Evolutionary conservation across 2,113 vertebrate species (phyloP).

Genomic region (Thamnaconus septentrionalis): DNA sequence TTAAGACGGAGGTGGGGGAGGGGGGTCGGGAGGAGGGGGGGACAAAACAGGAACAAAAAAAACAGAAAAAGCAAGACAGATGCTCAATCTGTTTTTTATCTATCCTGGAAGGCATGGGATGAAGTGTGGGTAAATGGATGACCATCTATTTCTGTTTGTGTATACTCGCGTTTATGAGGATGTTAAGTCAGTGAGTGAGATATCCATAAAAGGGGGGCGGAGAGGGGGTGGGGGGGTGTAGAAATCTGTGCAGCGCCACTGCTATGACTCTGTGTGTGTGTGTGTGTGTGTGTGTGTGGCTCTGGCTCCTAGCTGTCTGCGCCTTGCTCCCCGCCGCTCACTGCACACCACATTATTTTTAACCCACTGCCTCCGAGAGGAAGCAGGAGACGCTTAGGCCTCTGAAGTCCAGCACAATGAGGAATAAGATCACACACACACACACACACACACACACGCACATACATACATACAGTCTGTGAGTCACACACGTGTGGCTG

Average conservation of each 20-base stretch:
- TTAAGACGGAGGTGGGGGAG: no score
- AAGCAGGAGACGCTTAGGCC: constrained; percentile 73
- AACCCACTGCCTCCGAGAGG: constrained; percentile 79
- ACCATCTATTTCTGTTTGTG: constrained; percentile 70
- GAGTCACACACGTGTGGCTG: constrained; percentile 14
- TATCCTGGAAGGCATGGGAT: constrained; percentile 46
- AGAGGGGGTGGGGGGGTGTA: neutral
- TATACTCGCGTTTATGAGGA: constrained; percentile 66
- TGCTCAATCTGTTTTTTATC: constrained; percentile 57
- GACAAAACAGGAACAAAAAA: constrained; percentile 17
- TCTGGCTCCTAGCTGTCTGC: constrained; percentile 83
- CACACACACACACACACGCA: constrained; percentile 59
- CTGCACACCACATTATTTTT: constrained; percentile 82
- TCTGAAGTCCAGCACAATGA: constrained; percentile 80
- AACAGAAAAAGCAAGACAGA: constrained; percentile 28
- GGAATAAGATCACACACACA: constrained; percentile 59
- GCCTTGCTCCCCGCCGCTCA: constrained; percentile 71
- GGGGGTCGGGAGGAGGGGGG: neutral
- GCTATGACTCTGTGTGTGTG: constrained; percentile 24
- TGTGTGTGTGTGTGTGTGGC: constrained; percentile 25
- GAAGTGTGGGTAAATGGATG: constrained; percentile 58
- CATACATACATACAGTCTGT: constrained; percentile 40
- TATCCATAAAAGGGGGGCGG: constrained; percentile 60
- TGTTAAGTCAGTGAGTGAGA: constrained; percentile 67
- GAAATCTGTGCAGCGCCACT: constrained; percentile 61